Evolutionary conservation across 2,888 invertebrate genomes (phyloP).

Genomic region (Cyaniris semiargus): DNA sequence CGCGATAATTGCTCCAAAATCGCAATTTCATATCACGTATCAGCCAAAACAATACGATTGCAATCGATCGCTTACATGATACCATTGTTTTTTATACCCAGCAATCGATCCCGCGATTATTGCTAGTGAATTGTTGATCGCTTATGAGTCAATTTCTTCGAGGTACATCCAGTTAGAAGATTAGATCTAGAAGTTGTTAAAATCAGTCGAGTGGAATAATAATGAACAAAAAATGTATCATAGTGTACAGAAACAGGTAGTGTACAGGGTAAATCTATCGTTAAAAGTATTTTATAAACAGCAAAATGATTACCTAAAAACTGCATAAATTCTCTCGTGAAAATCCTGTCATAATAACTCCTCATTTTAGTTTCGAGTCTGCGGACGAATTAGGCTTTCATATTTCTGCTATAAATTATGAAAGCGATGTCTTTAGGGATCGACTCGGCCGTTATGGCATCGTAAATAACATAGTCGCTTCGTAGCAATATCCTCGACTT

Average conservation of each 20-base stretch:
- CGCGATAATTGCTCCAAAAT: no score
- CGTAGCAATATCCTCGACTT: conserved; percentile 54
- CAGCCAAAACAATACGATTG: no score
- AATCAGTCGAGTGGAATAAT: not conserved
- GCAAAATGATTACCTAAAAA: not conserved
- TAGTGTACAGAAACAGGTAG: not conserved
- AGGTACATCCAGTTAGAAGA: not conserved
- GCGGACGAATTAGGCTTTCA: conserved; percentile 66
- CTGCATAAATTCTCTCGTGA: conserved; percentile 22
- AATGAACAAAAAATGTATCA: not conserved
- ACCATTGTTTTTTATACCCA: no score
- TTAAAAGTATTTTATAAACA: not conserved
- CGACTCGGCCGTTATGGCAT: conserved; percentile 55
- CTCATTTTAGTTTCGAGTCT: conserved; percentile 58
- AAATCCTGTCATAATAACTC: conserved; percentile 42
- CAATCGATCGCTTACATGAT: no score
- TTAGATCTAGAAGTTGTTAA: not conserved
- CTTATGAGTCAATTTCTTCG: no score
- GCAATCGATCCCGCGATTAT: no score
- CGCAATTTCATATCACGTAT: no score
- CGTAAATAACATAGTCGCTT: conserved; percentile 55
- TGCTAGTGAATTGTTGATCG: no score
- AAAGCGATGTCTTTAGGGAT: conserved; percentile 64
- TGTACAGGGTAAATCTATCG: not conserved
- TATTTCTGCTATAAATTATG: conserved; percentile 72